phyloP scores from a whole-genome alignment of 1,140 invertebrate genomes.

The Cardiocondyla obscurior region DNA sequence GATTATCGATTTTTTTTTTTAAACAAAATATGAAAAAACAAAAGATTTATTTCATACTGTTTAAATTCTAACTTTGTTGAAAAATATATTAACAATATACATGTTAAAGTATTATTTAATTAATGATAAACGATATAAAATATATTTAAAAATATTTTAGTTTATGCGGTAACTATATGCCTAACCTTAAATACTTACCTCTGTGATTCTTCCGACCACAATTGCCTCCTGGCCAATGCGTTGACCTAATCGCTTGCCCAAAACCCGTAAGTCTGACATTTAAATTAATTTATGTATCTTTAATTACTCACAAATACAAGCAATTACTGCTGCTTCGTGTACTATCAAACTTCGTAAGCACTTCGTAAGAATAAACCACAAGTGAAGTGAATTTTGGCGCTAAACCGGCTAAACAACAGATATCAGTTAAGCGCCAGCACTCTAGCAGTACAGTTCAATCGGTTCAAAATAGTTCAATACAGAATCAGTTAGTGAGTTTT shows the following conservation, averaged over 20 bases:
- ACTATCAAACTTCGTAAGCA: background rate
- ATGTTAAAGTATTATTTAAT: background rate
- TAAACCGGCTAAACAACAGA: conserved; percentile 56
- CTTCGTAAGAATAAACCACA: background rate
- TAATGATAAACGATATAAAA: background rate
- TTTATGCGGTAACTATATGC: background rate
- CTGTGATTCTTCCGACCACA: conserved; percentile 72
- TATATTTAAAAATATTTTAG: too few species aligned
- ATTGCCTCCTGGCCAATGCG: conserved; percentile 69
- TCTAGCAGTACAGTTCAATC: too few species aligned
- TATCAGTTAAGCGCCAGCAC: too few species aligned
- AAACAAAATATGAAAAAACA: background rate
- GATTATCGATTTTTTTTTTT: background rate
- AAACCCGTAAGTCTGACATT: conserved; percentile 17
- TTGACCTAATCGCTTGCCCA: conserved; percentile 53
- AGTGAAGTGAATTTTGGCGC: conserved; percentile 23
- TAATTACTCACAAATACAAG: background rate
- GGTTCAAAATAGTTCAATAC: too few species aligned
- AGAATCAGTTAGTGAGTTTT: too few species aligned
- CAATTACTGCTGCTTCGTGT: background rate
- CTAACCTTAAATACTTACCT: conserved; percentile 56
- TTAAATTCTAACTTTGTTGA: background rate
- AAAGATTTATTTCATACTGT: background rate
- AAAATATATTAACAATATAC: background rate
- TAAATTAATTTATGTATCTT: background rate